A percentile compares a stretch with the other conserved stretches of the same genome.
Conservation (phyloP, 2,113 vertebrate genomes). For the Chrysemys picta region DNA sequence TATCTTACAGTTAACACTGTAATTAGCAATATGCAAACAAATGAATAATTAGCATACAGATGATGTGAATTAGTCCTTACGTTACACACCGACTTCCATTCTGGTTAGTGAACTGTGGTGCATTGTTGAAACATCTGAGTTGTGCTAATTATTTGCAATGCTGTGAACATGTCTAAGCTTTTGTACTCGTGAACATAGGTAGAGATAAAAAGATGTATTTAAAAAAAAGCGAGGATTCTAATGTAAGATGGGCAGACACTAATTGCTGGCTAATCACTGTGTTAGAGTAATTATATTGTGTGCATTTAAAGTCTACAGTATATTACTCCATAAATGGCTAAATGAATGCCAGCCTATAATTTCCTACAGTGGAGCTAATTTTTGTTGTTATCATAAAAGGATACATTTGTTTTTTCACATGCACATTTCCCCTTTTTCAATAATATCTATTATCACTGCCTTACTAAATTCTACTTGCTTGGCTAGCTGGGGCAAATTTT, state of each 20-base stretch:
- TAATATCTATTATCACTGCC: background rate
- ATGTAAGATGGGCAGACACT: constrained; percentile 67
- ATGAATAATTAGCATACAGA: constrained; percentile 53
- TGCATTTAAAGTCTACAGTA: constrained; percentile 50
- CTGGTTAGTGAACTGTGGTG: background rate
- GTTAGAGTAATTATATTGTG: constrained; percentile 71
- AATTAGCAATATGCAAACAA: constrained; percentile 57
- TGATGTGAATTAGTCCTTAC: constrained; percentile 52
- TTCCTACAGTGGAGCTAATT: constrained; percentile 65
- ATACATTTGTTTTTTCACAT: background rate
- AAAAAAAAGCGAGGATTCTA: constrained; percentile 61
- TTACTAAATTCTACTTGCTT: background rate
- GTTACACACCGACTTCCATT: constrained; percentile 25
- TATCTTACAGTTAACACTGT: background rate
- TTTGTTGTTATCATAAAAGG: constrained; percentile 31
- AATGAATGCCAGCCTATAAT: constrained; percentile 48
- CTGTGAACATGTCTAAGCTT: constrained; percentile 55
- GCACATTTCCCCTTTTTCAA: background rate
- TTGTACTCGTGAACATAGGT: constrained; percentile 57
- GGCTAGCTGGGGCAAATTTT: background rate
- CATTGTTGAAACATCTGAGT: constrained; percentile 9
- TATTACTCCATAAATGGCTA: constrained; percentile 47
- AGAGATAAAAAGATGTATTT: constrained; percentile 67
- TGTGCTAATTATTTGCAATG: constrained; percentile 55
- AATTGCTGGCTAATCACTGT: constrained; percentile 75